Conservation (phyloP, 2,113 vertebrate species). For the Poecile atricapillus region DNA sequence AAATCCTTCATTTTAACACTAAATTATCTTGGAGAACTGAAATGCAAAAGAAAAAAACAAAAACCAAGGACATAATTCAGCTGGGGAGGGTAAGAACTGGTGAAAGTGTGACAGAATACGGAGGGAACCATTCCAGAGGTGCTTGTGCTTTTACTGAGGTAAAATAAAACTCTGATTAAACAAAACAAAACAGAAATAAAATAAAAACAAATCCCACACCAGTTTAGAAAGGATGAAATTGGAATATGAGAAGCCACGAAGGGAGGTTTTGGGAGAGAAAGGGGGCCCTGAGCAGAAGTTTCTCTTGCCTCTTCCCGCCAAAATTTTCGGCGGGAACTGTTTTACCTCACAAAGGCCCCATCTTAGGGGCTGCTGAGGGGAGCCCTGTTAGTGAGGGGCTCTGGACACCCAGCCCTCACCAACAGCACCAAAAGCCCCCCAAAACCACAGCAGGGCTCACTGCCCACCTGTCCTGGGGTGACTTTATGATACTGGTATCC, state of each 20-base stretch:
- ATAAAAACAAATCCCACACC: no score
- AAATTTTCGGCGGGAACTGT: background rate
- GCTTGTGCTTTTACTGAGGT: background rate
- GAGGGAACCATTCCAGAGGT: background rate
- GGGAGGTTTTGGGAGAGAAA: background rate
- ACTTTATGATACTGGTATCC: no score
- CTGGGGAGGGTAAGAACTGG: background rate
- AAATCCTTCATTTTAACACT: background rate
- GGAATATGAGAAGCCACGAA: rapidly evolving
- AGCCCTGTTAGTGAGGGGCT: rapidly evolving
- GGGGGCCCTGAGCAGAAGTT: rapidly evolving
- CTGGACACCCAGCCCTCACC: rapidly evolving
- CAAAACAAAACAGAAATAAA: background rate
- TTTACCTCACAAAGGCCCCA: background rate
- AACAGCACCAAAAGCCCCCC: background rate
- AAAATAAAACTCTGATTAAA: background rate
- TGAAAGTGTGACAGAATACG: rapidly evolving
- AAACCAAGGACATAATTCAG: background rate
- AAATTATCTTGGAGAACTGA: background rate
- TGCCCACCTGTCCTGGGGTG: no score
- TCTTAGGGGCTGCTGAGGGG: background rate
- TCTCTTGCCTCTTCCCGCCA: rapidly evolving
- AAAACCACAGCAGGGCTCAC: rapidly evolving
- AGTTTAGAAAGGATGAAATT: background rate
- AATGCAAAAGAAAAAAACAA: background rate